Conservation (phyloP, 2,797 vertebrate genomes). For the Manis pentadactyla region DNA sequence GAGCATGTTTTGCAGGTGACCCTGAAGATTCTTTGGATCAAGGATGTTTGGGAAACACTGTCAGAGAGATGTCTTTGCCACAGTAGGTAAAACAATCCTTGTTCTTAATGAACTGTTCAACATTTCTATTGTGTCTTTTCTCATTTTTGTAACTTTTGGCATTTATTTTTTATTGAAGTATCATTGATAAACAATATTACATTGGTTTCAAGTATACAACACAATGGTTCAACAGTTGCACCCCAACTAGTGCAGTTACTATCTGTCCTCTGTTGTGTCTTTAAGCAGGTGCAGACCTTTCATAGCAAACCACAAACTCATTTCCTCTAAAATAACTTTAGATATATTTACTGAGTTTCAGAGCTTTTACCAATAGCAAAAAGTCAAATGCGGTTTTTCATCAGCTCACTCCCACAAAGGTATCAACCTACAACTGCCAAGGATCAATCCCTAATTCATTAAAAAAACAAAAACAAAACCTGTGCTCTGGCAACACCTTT, state of each 20-base stretch:
- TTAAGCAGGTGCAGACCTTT: not conserved
- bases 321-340: conserved; percentile 48
- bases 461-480: conserved; percentile 75
- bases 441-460: conserved; percentile 72
- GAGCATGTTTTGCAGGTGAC: not conserved
- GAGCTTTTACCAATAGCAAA: conserved; percentile 44
- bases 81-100: not conserved
- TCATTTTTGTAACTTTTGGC: too few relatives aligned
- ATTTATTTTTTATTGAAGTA: too few relatives aligned
- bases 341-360: conserved; percentile 30
- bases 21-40: not conserved
- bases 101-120: conserved; percentile 38
- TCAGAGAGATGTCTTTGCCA: conserved; percentile 23
- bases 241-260: too few relatives aligned
- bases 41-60: conserved; percentile 18
- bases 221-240: too few relatives aligned
- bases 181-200: too few relatives aligned
- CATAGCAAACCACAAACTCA: conserved; percentile 35
- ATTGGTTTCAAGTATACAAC: too few relatives aligned
- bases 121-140: not conserved
- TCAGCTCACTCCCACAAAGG: not conserved
- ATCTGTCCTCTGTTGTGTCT: too few relatives aligned
- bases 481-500: conserved; percentile 74
- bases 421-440: conserved; percentile 57
- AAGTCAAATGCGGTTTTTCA: conserved; percentile 3